These are phyloP conservation scores for Echinometra lucunter DNA, from an alignment of 53 echinoderm and acorn worm genomes.

Conservation along the genomic window DNA sequence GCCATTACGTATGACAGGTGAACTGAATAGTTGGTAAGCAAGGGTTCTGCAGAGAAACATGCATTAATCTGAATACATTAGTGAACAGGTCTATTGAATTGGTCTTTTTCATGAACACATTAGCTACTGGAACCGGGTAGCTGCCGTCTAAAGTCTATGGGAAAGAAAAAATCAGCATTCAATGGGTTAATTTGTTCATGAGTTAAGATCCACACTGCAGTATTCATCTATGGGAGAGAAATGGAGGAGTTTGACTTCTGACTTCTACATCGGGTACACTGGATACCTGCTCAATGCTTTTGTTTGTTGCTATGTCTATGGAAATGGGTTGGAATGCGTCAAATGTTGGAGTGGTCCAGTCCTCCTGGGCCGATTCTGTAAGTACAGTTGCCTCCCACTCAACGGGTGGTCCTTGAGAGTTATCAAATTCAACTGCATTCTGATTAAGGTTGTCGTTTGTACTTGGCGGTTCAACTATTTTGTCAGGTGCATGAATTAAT, in stretches of 20 bases:
- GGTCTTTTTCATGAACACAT: no score
- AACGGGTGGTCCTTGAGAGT: not conserved
- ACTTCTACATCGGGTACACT: not conserved
- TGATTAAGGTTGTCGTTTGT: not conserved
- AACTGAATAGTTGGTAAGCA: no score
- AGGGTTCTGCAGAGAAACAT: no score
- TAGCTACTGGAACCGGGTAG: no score
- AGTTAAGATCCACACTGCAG: no score
- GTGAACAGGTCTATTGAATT: no score
- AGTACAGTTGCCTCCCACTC: not conserved
- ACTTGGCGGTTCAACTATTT: not conserved
- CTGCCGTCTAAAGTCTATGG: no score
- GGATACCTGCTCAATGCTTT: not conserved
- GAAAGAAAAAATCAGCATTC: no score
- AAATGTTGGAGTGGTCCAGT: slow-evolving; percentile 47
- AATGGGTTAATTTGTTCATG: no score
- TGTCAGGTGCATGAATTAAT: not conserved
- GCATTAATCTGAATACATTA: no score
- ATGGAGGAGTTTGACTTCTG: slow-evolving; percentile 23
- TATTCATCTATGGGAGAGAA: not conserved
- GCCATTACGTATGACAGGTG: no score
- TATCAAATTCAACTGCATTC: not conserved
- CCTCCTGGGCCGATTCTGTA: not conserved
- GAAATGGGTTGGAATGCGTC: slow-evolving; percentile 35
- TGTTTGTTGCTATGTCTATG: not conserved